phyloP scores from a whole-genome alignment of 2,888 invertebrate genomes.

The Tineola bisselliella region DNA sequence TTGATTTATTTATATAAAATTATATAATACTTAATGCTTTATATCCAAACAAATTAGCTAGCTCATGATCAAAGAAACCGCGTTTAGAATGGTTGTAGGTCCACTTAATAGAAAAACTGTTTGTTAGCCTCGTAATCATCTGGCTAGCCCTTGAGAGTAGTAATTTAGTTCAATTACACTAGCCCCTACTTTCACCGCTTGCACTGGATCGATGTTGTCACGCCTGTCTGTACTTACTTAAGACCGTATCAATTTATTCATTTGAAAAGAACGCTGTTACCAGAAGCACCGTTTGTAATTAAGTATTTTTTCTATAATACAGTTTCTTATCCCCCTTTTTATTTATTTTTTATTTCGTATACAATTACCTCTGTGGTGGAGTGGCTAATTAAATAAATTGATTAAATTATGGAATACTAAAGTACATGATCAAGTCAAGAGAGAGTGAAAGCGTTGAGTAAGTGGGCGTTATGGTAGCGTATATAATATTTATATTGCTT shows the following conservation, averaged over 20 bases:
- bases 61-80: neutral
- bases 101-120: constrained; percentile 28
- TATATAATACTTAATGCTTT: no score
- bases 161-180: constrained; percentile 37
- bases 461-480: constrained; percentile 14
- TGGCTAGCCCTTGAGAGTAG: constrained; percentile 25
- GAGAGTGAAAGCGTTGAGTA: constrained; percentile 22
- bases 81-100: neutral
- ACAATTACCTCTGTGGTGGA: no score
- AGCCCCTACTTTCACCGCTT: constrained; percentile 28
- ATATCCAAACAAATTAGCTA: neutral
- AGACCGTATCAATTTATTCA: constrained; percentile 21
- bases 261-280: constrained; percentile 20
- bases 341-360: no score
- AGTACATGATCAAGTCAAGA: constrained; percentile 19
- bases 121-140: constrained; percentile 23
- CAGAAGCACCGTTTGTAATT: no score
- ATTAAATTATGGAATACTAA: neutral
- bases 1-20: neutral
- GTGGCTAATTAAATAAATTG: no score
- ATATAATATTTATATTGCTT: constrained; percentile 20
- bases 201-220: constrained; percentile 9
- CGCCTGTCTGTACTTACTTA: constrained; percentile 19
- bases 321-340: no score
- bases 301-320: no score